Evolutionary conservation across 2,888 invertebrate species (phyloP).

Genomic region (Apamea monoglypha): DNA sequence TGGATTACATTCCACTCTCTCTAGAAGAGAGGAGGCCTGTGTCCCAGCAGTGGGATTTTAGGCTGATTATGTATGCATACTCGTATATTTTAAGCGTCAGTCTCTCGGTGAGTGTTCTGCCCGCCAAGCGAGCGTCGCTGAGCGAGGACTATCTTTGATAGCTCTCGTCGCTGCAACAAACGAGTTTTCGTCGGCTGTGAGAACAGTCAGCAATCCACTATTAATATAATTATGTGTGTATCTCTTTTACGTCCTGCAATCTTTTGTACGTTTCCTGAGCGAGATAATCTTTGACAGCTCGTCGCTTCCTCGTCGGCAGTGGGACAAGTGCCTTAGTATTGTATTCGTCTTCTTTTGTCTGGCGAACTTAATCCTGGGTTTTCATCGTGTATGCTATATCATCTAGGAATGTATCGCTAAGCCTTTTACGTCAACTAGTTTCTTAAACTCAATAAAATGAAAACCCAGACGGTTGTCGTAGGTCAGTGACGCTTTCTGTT

Average conservation of each 20-base stretch:
- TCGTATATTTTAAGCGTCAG: background rate
- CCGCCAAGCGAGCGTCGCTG: background rate
- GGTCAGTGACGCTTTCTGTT: slow-evolving; percentile 41
- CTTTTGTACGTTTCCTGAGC: background rate
- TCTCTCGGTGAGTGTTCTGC: background rate
- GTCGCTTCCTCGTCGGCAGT: background rate
- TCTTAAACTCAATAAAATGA: slow-evolving; percentile 23
- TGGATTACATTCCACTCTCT: too few relatives aligned
- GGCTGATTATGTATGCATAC: too few relatives aligned
- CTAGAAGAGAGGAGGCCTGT: too few relatives aligned
- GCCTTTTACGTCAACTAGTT: slow-evolving; percentile 18
- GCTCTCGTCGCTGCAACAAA: background rate
- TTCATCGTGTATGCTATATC: slow-evolving; percentile 10
- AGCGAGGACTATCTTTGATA: background rate
- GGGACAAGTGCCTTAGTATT: slow-evolving; percentile 8
- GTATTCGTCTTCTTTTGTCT: slow-evolving; percentile 35
- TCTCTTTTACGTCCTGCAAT: background rate
- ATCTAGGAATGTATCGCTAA: background rate
- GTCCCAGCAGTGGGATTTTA: too few relatives aligned
- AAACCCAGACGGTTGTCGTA: slow-evolving; percentile 44
- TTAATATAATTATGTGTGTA: background rate
- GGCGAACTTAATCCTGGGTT: slow-evolving; percentile 19
- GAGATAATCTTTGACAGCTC: background rate
- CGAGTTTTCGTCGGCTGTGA: background rate
- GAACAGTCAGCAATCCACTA: background rate